Evolutionary conservation across 2,888 invertebrate species (phyloP).

Genomic region (Lissonota sp.): DNA sequence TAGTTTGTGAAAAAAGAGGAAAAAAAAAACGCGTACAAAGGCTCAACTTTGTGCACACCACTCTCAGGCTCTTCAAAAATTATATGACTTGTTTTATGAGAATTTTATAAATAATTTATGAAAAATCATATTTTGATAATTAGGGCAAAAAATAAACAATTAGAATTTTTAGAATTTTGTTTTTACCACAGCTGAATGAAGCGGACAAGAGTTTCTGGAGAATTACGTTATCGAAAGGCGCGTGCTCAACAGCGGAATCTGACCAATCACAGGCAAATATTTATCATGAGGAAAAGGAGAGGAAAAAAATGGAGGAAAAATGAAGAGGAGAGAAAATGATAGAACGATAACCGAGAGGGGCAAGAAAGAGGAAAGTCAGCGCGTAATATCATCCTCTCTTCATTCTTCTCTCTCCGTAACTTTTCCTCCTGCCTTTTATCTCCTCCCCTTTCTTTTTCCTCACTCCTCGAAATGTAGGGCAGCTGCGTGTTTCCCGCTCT

Average conservation of each 20-base stretch:
- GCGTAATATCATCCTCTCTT: conserved; percentile 12
- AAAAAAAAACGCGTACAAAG: not conserved
- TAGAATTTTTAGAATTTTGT: too few relatives aligned
- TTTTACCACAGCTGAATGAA: not conserved
- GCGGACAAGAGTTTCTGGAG: conserved; percentile 13
- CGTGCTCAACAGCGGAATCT: conserved; percentile 43
- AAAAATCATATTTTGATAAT: too few relatives aligned
- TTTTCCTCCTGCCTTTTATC: conserved; percentile 23
- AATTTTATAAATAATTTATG: too few relatives aligned
- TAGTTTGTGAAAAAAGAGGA: conserved; percentile 16
- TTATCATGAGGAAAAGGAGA: conserved; percentile 36
- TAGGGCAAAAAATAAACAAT: too few relatives aligned
- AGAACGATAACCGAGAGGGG: conserved; percentile 44
- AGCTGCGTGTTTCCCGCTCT: conserved; percentile 58
- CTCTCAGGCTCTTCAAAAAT: not conserved
- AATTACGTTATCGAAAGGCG: conserved; percentile 53
- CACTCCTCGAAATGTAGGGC: conserved; percentile 65
- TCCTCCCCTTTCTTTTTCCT: conserved; percentile 20
- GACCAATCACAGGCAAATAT: conserved; percentile 46
- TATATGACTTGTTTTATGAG: not conserved
- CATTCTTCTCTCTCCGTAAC: conserved; percentile 26
- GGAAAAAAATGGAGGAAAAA: conserved; percentile 6
- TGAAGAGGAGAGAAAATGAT: conserved; percentile 20
- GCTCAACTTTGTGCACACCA: conserved; percentile 1
- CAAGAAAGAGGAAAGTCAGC: conserved; percentile 43